A percentile compares a stretch with the other conserved stretches of the same genome.
Evolutionary conservation across 1,140 invertebrate genomes (phyloP).

Genomic region (Sitophilus oryzae): DNA sequence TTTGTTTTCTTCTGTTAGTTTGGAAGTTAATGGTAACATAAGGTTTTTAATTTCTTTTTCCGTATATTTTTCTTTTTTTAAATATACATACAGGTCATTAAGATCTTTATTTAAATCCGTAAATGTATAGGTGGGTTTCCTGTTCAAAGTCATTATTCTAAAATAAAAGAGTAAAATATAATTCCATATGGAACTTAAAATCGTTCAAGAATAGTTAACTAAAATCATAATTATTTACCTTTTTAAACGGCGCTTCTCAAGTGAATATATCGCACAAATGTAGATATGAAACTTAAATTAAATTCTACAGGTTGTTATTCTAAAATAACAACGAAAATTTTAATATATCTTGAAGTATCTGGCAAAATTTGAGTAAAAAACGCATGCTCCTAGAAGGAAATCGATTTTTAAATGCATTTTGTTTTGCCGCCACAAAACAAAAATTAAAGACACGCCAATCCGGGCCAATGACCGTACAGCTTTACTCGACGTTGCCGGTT

Average conservation of each 20-base stretch:
- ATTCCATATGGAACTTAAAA: not conserved
- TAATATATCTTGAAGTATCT: too few relatives aligned
- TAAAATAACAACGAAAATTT: too few relatives aligned
- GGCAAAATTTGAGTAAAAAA: too few relatives aligned
- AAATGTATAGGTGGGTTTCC: conserved; percentile 14
- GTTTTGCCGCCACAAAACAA: conserved; percentile 31
- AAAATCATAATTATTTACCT: too few relatives aligned
- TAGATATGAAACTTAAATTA: too few relatives aligned
- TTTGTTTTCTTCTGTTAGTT: not conserved
- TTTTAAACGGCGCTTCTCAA: too few relatives aligned
- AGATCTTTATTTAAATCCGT: conserved; percentile 48
- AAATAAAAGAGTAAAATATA: not conserved
- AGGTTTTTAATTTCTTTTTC: conserved; percentile 62
- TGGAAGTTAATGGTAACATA: conserved; percentile 36
- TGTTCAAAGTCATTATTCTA: not conserved
- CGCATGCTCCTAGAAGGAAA: conserved; percentile 26
- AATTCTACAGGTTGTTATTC: too few relatives aligned
- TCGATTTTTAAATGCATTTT: conserved; percentile 22
- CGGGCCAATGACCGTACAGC: conserved; percentile 18
- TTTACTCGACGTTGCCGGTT: not conserved
- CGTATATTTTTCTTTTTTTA: conserved; percentile 60
- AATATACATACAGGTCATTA: conserved; percentile 56
- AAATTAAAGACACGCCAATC: conserved; percentile 9
- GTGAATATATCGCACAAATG: too few relatives aligned
- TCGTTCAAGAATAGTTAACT: too few relatives aligned